These are phyloP conservation scores for Elephas maximus DNA, from an alignment of 2,113 vertebrate species.

Conservation along the genomic window DNA sequence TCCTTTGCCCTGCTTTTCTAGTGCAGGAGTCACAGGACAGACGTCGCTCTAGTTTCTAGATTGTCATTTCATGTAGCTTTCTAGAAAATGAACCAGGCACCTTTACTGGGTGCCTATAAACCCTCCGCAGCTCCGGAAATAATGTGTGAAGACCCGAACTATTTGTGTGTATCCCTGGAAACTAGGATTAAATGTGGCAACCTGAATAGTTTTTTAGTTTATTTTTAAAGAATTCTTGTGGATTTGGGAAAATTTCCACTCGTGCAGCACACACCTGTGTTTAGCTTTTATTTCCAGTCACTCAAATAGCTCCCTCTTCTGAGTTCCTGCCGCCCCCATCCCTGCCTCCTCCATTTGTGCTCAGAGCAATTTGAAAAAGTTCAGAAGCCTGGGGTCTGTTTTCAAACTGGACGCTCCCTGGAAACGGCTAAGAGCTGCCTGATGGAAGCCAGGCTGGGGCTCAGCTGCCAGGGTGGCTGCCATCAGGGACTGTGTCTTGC, in stretches of 20 bases:
- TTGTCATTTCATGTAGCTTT: slow-evolving; percentile 69
- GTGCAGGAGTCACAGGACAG: slow-evolving; percentile 47
- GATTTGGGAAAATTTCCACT: slow-evolving; percentile 74
- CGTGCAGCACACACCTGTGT: slow-evolving; percentile 79
- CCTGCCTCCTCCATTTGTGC: slow-evolving; percentile 57
- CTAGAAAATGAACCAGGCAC: slow-evolving; percentile 77
- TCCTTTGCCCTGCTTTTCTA: slow-evolving; percentile 45
- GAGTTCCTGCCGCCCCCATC: slow-evolving; percentile 54
- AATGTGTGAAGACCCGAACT: slow-evolving; percentile 51
- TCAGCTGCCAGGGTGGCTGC: neutral
- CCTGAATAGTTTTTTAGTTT: slow-evolving; percentile 61
- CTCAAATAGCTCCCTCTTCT: slow-evolving; percentile 77
- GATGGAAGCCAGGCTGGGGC: neutral
- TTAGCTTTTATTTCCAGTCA: slow-evolving; percentile 79
- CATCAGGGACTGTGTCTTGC: neutral
- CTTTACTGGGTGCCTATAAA: slow-evolving; percentile 51
- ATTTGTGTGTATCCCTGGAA: slow-evolving; percentile 74
- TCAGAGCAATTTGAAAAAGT: slow-evolving; percentile 37
- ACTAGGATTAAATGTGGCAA: slow-evolving; percentile 70
- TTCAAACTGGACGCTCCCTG: slow-evolving; percentile 31
- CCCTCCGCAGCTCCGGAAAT: slow-evolving; percentile 43
- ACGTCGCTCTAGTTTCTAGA: slow-evolving; percentile 20
- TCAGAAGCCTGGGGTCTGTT: slow-evolving; percentile 52
- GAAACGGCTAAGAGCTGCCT: slow-evolving; percentile 45
- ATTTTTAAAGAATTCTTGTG: slow-evolving; percentile 79